phyloP scores from a whole-genome alignment of 2,888 invertebrate species.

The Allacma fusca region DNA sequence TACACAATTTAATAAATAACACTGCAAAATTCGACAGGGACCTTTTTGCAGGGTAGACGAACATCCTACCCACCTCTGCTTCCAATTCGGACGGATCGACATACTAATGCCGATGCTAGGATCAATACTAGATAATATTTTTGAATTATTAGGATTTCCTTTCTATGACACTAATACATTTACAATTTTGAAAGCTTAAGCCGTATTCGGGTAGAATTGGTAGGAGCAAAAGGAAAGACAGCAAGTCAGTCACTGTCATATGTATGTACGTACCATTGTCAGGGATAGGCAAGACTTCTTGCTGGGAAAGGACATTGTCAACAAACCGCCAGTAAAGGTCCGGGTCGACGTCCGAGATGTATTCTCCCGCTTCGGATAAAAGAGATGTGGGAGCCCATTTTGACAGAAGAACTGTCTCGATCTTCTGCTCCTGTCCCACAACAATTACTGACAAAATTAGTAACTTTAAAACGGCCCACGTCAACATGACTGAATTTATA shows the following conservation, averaged over 20 bases:
- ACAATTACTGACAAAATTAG: conserved; percentile 36
- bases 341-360: conserved; percentile 80
- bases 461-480: conserved; percentile 18
- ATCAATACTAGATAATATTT: too few species aligned
- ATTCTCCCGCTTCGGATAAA: conserved; percentile 88
- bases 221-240: too few species aligned
- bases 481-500: conserved; percentile 32
- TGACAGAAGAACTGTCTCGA: conserved; percentile 66
- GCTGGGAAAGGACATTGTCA: conserved; percentile 70
- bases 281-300: conserved; percentile 53
- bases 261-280: conserved; percentile 43
- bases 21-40: too few species aligned
- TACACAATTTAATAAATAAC: too few species aligned
- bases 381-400: conserved; percentile 95
- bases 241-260: background rate
- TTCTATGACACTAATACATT: too few species aligned
- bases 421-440: conserved; percentile 54
- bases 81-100: too few species aligned
- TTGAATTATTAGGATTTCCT: too few species aligned
- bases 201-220: too few species aligned
- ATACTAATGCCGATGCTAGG: too few species aligned
- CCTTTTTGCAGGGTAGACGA: too few species aligned
- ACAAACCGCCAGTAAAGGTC: conserved; percentile 85
- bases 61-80: too few species aligned
- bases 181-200: too few species aligned